Conservation (phyloP, 2,888 invertebrate genomes). For the Drosophila formosana region DNA sequence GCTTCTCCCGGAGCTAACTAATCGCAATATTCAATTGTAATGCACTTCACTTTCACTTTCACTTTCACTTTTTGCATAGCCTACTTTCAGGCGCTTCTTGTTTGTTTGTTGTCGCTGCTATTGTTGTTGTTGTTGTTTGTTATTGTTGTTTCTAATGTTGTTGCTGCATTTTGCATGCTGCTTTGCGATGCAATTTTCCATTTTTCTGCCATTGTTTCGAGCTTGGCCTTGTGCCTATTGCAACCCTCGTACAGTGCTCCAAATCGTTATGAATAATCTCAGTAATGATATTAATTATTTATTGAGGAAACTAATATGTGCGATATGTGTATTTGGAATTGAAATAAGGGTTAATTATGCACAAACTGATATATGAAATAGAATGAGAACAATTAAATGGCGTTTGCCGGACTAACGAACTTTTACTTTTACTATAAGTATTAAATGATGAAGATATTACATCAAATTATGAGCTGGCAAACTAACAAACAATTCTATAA, state of each 20-base stretch:
- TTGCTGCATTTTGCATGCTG: slow-evolving; percentile 34
- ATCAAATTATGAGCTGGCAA: too few species aligned
- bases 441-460: too few species aligned
- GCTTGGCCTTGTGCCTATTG: slow-evolving; percentile 71
- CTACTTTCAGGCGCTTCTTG: slow-evolving; percentile 36
- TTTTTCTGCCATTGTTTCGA: slow-evolving; percentile 38
- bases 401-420: too few species aligned
- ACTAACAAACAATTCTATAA: too few species aligned
- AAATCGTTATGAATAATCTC: too few species aligned
- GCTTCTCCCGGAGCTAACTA: slow-evolving; percentile 3
- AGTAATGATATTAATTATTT: neutral
- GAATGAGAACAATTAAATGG: too few species aligned
- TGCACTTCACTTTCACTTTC: slow-evolving; percentile 45
- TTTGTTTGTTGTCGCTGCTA: slow-evolving; percentile 5
- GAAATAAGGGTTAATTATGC: too few species aligned
- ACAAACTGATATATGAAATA: too few species aligned
- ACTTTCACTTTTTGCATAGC: slow-evolving; percentile 42
- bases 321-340: too few species aligned
- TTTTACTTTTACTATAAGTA: too few species aligned
- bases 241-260: slow-evolving; percentile 22
- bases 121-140: slow-evolving; percentile 4
- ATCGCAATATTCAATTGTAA: slow-evolving; percentile 34
- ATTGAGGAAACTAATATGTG: too few species aligned
- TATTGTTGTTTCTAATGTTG: slow-evolving; percentile 15
- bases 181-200: slow-evolving; percentile 25